Evolutionary conservation across 2,113 vertebrate genomes (phyloP).

Genomic region (Grammomys dolichurus): DNA sequence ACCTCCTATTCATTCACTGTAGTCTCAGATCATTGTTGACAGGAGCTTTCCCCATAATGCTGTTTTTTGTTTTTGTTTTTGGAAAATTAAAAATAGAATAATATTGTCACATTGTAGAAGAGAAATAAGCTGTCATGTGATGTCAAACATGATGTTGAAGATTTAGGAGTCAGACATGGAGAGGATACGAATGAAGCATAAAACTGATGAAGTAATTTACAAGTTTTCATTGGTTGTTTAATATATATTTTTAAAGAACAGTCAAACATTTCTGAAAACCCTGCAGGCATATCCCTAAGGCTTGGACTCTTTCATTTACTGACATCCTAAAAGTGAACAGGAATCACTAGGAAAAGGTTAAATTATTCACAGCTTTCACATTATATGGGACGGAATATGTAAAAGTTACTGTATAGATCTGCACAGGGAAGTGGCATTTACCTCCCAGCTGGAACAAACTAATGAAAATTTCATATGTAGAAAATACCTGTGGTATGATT

Average conservation of each 20-base stretch:
- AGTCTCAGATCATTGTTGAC: not conserved
- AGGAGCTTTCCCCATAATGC: not conserved
- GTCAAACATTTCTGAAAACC: not conserved
- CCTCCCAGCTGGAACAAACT: not conserved
- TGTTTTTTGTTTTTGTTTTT: not conserved
- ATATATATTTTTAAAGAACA: not conserved
- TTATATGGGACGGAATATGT: not conserved
- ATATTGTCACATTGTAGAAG: not conserved
- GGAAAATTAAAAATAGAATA: not conserved
- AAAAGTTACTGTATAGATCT: not conserved
- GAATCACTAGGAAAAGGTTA: conserved; percentile 67
- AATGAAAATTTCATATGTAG: not conserved
- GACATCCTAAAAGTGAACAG: conserved; percentile 43
- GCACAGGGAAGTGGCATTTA: not conserved
- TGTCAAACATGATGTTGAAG: not conserved
- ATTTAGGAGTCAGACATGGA: not conserved
- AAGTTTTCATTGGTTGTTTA: not conserved
- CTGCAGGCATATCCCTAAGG: not conserved
- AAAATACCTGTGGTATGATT: not conserved
- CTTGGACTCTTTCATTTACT: conserved; percentile 22
- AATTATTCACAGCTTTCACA: conserved; percentile 44
- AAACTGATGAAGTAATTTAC: conserved; percentile 51
- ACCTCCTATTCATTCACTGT: not conserved
- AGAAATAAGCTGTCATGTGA: not conserved
- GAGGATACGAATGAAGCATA: not conserved